Evolutionary conservation across 2,797 vertebrate species (phyloP).

Genomic region (Hippocampus kuda): DNA sequence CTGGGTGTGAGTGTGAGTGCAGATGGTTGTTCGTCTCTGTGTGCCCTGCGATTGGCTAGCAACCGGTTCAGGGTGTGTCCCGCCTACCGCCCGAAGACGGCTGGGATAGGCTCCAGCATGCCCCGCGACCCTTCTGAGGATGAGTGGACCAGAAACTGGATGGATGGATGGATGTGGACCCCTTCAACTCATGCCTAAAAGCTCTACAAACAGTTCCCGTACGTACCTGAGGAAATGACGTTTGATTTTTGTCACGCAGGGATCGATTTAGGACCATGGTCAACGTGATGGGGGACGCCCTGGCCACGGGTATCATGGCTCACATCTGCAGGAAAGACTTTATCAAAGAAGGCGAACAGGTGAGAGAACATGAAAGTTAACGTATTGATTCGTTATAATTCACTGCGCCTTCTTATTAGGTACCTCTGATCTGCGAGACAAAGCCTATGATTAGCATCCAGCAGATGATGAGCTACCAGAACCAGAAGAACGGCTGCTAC

Average conservation of each 20-base stretch:
- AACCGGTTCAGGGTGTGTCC: too few species aligned
- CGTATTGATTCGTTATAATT: neutral
- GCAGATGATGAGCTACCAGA: conserved; percentile 84
- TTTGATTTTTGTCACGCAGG: conserved; percentile 54
- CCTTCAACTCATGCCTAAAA: neutral
- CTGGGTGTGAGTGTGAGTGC: too few species aligned
- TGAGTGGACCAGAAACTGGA: too few species aligned
- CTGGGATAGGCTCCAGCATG: too few species aligned
- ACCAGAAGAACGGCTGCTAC: conserved; percentile 85
- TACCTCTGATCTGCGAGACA: conserved; percentile 82
- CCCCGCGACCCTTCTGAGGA: too few species aligned
- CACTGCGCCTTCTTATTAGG: conserved; percentile 49
- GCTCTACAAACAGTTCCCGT: too few species aligned
- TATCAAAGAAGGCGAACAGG: conserved; percentile 83
- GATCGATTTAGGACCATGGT: conserved; percentile 98
- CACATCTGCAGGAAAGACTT: conserved; percentile 96
- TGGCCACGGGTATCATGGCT: conserved; percentile 96
- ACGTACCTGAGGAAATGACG: neutral
- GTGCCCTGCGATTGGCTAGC: too few species aligned
- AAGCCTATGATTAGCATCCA: conserved; percentile 86
- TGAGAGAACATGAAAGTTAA: conserved; percentile 39
- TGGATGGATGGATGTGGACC: too few species aligned
- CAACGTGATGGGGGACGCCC: conserved; percentile 89
- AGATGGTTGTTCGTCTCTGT: too few species aligned
- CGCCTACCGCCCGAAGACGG: too few species aligned